Evolutionary conservation across 1,140 invertebrate genomes (phyloP).

Genomic region (Drosophila tristis): DNA sequence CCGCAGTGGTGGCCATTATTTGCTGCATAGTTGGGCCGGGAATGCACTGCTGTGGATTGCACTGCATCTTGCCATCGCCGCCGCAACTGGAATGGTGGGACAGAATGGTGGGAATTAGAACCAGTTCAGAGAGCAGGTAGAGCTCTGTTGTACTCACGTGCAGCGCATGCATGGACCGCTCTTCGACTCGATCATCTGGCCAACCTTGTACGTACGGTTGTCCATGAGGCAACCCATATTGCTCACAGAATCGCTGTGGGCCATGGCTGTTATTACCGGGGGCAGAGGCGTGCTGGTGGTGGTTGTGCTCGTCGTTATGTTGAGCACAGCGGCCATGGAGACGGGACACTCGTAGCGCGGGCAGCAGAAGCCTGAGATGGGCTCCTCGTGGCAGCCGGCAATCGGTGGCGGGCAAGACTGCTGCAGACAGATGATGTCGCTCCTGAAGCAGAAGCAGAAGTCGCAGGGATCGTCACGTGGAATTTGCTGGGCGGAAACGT

Average conservation of each 20-base stretch:
- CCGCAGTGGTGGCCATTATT: conserved; percentile 92
- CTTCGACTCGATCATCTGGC: conserved; percentile 91
- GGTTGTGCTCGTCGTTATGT: conserved; percentile 92
- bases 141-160: conserved; percentile 89
- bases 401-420: conserved; percentile 97
- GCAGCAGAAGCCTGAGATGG: conserved; percentile 96
- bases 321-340: conserved; percentile 90
- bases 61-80: conserved; percentile 95
- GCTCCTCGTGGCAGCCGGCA: conserved; percentile 94
- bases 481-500: conserved; percentile 97
- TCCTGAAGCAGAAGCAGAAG: conserved; percentile 98
- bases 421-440: conserved; percentile 97
- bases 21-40: conserved; percentile 94
- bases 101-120: neutral
- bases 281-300: conserved; percentile 94
- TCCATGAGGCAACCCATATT: conserved; percentile 93
- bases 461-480: conserved; percentile 96
- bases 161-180: conserved; percentile 96
- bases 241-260: conserved; percentile 89
- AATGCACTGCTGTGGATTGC: conserved; percentile 93
- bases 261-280: conserved; percentile 91
- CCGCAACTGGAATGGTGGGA: conserved; percentile 88
- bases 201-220: conserved; percentile 92
- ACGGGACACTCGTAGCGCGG: conserved; percentile 97
- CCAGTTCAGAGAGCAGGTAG: neutral